Evolutionary conservation across 2,888 invertebrate genomes (phyloP), one percentile per base, ranked within the genome.

Genomic region (Ophioninae sp.): DNA sequence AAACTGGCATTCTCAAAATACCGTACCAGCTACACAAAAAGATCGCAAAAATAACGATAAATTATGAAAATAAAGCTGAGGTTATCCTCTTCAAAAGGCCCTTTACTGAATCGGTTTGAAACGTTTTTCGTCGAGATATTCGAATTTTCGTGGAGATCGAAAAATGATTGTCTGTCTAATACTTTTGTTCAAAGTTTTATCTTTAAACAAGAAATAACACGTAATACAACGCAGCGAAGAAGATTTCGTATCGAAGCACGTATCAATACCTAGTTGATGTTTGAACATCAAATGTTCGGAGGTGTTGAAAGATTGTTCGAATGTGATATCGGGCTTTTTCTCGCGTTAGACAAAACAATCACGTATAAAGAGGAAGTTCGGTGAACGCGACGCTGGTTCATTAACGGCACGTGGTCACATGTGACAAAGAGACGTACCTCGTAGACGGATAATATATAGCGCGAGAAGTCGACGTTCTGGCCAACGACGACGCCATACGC

Each of bases 401-500:
- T 77, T 77, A 77, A 77, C 61, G 61, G 61, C 77, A 69, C 68
- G 77, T 77, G 77, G 77, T 69, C n/a, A 69, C 44, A 44, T 37
- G 77, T 69, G 77, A 77, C 77, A 77, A 44, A 61, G 68, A 74
- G 63, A 80, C 59, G 64, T 63, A n/a, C 20, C 68, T 74, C 51
- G 75, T 75, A 51, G 72, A 81, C 81, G 75, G 59, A 71, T 77
- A 83, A 83, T 77, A 77, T 68, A 77, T 59, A 68, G 69, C 44
- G 30, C 67, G 77, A 63, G 69, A 61, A 69, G 44, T 77, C 69
- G 61, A 68, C 68, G 68, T 67, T 65, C 59, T 59, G 67, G 58
- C 51, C 72, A 56, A 69, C 63, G 76, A 61, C 63, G 63, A 79
- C 65, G 84, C 58, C 81, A 59, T 67, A 65, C 77, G 67, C 83